These are phyloP conservation scores for Eupithecia subfuscata DNA, from an alignment of 2,888 invertebrate genomes.

Conservation along the genomic window DNA sequence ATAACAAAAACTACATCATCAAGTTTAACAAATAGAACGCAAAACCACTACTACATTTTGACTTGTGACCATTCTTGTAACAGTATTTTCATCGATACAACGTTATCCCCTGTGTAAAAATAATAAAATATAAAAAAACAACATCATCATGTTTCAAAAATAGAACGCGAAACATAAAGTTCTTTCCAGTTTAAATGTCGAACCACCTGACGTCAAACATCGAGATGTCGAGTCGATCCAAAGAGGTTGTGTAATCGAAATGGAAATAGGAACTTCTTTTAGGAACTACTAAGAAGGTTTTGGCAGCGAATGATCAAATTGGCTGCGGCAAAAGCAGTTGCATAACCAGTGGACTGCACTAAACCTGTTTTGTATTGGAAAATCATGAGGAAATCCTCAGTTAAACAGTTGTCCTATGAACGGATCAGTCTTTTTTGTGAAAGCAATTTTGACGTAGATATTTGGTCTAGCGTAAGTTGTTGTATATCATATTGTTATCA, in stretches of 20 bases:
- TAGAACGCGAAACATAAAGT: conserved; percentile 18
- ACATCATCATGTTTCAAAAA: neutral
- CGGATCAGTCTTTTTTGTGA: too few species aligned
- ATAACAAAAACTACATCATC: too few species aligned
- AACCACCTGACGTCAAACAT: conserved; percentile 34
- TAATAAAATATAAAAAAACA: too few species aligned
- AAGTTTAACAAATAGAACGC: too few species aligned
- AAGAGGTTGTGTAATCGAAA: neutral
- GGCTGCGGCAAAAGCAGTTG: neutral
- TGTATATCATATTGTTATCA: too few species aligned
- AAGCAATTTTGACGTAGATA: too few species aligned
- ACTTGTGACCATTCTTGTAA: neutral
- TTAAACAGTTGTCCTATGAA: too few species aligned
- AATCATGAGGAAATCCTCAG: neutral
- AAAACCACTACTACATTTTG: neutral
- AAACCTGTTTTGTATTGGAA: neutral
- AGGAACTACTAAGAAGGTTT: neutral
- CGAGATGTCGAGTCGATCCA: conserved; percentile 2
- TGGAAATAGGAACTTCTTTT: conserved; percentile 1
- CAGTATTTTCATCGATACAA: neutral
- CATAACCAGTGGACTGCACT: neutral
- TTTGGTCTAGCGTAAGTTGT: too few species aligned
- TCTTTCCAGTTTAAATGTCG: conserved; percentile 25
- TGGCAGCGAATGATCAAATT: conserved; percentile 13
- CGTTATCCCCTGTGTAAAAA: too few species aligned